Evolutionary conservation across 2,797 vertebrate genomes (phyloP).

Genomic region (Megaceryle alcyon): DNA sequence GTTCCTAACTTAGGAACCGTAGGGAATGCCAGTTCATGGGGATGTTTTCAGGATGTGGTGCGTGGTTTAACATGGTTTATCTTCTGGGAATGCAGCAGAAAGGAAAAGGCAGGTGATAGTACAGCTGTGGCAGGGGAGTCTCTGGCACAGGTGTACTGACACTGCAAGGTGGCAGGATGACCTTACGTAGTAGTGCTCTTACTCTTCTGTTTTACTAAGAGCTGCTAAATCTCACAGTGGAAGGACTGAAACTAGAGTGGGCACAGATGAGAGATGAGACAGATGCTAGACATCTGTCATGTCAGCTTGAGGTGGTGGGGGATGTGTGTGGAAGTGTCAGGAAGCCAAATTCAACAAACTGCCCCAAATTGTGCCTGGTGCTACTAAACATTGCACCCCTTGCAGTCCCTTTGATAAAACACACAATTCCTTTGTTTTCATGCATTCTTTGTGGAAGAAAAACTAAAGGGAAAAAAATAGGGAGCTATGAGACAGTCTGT

Average conservation of each 20-base stretch:
- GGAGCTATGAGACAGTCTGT: neutral
- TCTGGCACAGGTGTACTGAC: neutral
- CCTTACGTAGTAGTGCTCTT: neutral
- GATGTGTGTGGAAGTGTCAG: neutral
- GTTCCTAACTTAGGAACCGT: neutral
- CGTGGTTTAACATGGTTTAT: neutral
- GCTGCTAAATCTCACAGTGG: neutral
- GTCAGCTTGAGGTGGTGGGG: neutral
- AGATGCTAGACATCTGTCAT: neutral
- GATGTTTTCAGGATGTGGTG: neutral
- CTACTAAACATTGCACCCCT: neutral
- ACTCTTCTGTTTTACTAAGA: neutral
- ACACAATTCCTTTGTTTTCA: neutral
- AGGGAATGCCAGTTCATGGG: neutral
- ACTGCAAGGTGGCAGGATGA: neutral
- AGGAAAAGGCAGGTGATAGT: neutral
- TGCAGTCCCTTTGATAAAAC: neutral
- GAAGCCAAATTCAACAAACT: neutral
- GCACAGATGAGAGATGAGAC: neutral
- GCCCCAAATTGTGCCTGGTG: neutral
- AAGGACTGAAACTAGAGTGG: neutral
- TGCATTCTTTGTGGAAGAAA: neutral
- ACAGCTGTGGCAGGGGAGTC: neutral
- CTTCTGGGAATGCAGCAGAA: neutral
- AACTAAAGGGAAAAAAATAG: neutral